Evolutionary conservation across 37 sponge, comb jelly and placozoan species (phyloP).

Genomic region (Ianthella basta): DNA sequence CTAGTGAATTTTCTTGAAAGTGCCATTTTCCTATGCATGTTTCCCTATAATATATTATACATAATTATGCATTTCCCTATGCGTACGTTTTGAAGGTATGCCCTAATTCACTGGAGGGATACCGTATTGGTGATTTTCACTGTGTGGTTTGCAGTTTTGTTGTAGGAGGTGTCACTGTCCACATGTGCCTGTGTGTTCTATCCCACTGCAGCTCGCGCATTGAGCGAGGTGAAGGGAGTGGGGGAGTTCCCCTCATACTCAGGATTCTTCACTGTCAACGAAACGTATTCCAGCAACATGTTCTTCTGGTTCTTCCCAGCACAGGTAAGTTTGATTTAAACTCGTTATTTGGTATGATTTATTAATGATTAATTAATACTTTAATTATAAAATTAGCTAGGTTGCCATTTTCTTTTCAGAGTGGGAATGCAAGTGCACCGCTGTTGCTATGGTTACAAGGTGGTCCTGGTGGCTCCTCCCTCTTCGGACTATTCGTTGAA

Average conservation of each 20-base stretch:
- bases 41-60: no score
- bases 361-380: not conserved
- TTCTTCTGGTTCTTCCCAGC: conserved; percentile 95
- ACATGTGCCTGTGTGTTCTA: no score
- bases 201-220: conserved; percentile 50
- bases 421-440: conserved; percentile 61
- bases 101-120: no score
- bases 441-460: conserved; percentile 92
- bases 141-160: no score
- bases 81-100: no score
- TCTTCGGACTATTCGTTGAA: conserved; percentile 88
- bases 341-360: not conserved
- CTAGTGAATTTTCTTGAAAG: no score
- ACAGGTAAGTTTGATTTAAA: conserved; percentile 30
- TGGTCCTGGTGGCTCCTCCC: conserved; percentile 90
- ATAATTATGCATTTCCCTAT: no score
- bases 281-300: conserved; percentile 71
- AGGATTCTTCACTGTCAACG: conserved; percentile 84
- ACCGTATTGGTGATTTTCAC: no score
- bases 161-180: no score
- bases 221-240: conserved; percentile 50
- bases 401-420: conserved; percentile 1
- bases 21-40: no score
- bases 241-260: conserved; percentile 46
- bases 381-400: not conserved